Evolutionary conservation across 2,797 vertebrate species (phyloP), one percentile per base, ranked within the genome.

Genomic region (Hypotaenidia philippensis): DNA sequence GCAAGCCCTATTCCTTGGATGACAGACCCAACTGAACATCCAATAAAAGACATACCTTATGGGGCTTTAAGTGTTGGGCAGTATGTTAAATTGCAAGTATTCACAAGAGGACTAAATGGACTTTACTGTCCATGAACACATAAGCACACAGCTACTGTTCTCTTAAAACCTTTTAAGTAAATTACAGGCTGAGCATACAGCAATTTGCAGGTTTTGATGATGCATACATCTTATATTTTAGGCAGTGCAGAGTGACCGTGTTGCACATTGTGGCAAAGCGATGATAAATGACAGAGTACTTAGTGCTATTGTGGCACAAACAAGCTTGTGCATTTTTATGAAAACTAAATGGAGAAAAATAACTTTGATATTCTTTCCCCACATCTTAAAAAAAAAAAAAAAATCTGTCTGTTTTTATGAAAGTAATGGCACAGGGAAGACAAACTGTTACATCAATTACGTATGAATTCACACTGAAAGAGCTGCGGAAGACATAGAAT

Each of bases 271-370:
- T 29, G 36, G 38, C 32, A 80, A 93, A 83, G 71, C 6, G 15
- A 77, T 92, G 68, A 91, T 53, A 91, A 93, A 91, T 64, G 44
- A 64, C 59, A 90, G 56, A 74, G 20, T 49, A 76, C 22, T 88
- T 81, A 40, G 23, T 0, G 1, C 27, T 44, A 63, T 1, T 66
- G 77, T 8, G 0, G 55, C 38, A 65, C 70, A 72, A 81, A 63
- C 7, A 88, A 72, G n/a, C n/a, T 80, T 57, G 20, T 63, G 17
- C 27, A 55, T 61, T 83, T 94, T 88, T 65, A 84, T 63, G 55
- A 66, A 69, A 95, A 47, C 41, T 82, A 83, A 91, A 63, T 56
- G 25, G 41, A 93, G 61, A 93, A 81, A 93, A 86, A 61, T 20
- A 41, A 29, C 20, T 88, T 78, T 13, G 1, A 44, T 72, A 63